Conservation (phyloP, 2,797 vertebrate species). For the Mus caroli region DNA sequence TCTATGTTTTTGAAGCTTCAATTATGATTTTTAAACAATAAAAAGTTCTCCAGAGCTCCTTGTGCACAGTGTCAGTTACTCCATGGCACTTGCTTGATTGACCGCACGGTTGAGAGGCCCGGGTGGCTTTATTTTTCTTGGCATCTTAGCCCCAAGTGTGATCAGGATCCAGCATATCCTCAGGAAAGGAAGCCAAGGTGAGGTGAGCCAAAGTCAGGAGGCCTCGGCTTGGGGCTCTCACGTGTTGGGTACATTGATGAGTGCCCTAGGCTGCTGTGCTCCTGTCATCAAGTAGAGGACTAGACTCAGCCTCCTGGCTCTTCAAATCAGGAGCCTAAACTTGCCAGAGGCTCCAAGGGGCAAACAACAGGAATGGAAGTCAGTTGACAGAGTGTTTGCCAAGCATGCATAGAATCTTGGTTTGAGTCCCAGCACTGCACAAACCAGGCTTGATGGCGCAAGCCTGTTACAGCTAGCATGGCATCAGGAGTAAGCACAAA, state of each 20-base stretch:
- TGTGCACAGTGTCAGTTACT: not conserved
- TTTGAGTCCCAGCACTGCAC: not conserved
- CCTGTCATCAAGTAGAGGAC: not conserved
- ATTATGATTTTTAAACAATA: slow-evolving; percentile 91
- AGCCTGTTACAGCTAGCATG: not conserved
- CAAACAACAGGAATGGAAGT: not conserved
- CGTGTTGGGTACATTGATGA: not conserved
- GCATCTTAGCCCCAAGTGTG: no score
- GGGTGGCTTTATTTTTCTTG: not conserved
- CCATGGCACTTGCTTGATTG: rapidly evolving
- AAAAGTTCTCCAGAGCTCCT: slow-evolving; percentile 84
- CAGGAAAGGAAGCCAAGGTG: not conserved
- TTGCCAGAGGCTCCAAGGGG: not conserved
- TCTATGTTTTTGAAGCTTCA: slow-evolving; percentile 89
- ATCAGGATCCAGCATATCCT: not conserved
- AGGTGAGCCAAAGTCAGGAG: not conserved
- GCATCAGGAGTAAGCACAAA: not conserved
- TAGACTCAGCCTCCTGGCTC: not conserved
- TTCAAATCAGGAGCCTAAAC: not conserved
- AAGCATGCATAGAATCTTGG: no score
- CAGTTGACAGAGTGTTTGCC: not conserved
- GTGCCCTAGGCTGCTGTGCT: not conserved
- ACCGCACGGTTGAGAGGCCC: not conserved
- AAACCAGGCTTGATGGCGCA: not conserved
- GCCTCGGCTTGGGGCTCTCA: not conserved